These are phyloP conservation scores for Troilus luridus DNA, from an alignment of 2,888 invertebrate genomes.

Conservation along the genomic window DNA sequence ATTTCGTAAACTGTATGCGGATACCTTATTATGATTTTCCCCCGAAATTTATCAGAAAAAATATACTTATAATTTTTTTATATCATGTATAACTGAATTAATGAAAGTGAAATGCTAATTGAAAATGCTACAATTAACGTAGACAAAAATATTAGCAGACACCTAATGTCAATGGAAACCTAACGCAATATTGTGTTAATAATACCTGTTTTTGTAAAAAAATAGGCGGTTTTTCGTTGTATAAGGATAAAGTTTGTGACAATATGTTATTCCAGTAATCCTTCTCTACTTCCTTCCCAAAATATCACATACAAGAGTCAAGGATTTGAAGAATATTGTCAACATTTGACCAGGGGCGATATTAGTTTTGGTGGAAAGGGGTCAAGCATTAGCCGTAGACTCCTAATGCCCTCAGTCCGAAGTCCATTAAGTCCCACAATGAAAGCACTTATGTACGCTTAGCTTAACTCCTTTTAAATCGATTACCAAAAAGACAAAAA, in stretches of 20 bases:
- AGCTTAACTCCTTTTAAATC: conserved; percentile 28
- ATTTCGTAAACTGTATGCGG: too few species aligned
- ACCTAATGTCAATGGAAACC: too few species aligned
- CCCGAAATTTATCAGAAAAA: too few species aligned
- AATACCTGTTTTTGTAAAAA: too few species aligned
- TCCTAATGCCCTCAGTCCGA: not conserved
- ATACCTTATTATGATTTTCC: too few species aligned
- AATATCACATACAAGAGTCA: not conserved
- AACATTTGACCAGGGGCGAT: conserved; percentile 4
- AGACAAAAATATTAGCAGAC: too few species aligned
- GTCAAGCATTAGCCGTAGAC: conserved; percentile 18
- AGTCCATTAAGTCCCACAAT: conserved; percentile 37
- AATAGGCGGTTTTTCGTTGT: not conserved
- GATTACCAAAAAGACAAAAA: not conserved
- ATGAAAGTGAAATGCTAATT: too few species aligned
- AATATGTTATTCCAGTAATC: not conserved
- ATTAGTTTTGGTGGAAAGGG: conserved; percentile 23
- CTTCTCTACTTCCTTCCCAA: not conserved
- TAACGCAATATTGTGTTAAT: too few species aligned
- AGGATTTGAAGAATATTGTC: not conserved
- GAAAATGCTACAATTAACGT: too few species aligned
- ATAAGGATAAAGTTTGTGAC: not conserved
- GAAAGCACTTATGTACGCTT: conserved; percentile 30
- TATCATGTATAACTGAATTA: too few species aligned
- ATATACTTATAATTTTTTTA: too few species aligned